These are phyloP conservation scores for Trachemys scripta DNA, from an alignment of 2,113 vertebrate genomes.

Conservation along the genomic window DNA sequence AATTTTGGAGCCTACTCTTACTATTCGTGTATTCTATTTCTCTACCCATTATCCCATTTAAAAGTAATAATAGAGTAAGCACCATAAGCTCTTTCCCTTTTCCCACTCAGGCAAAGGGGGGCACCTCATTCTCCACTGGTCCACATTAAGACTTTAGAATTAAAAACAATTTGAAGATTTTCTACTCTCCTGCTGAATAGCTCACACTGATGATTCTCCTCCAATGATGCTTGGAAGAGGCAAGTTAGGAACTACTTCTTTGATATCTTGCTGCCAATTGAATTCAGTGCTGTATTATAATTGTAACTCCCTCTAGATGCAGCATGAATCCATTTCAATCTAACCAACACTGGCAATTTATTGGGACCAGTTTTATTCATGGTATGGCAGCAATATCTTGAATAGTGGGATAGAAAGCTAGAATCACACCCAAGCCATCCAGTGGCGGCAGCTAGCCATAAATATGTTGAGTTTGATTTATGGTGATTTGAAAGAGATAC, in stretches of 20 bases:
- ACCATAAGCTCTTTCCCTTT: background rate
- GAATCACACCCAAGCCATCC: slow-evolving; percentile 1
- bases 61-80: slow-evolving; percentile 12
- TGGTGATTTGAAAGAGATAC: background rate
- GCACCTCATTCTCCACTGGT: background rate
- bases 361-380: background rate
- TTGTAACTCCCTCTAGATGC: background rate
- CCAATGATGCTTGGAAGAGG: background rate
- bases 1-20: background rate
- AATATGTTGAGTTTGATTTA: background rate
- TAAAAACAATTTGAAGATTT: too few relatives aligned
- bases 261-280: background rate
- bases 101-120: background rate
- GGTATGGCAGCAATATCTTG: background rate
- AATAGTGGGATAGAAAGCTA: background rate
- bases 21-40: background rate
- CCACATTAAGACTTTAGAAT: background rate
- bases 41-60: background rate
- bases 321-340: background rate
- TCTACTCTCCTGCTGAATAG: background rate
- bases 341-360: background rate
- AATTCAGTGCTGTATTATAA: background rate
- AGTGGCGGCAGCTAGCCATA: background rate
- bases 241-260: background rate
- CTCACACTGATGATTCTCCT: background rate